Percentiles rank a stretch among this genome's conserved stretches.
phyloP scores from a whole-genome alignment of 2,888 invertebrate species.

The Junonia oenone region DNA sequence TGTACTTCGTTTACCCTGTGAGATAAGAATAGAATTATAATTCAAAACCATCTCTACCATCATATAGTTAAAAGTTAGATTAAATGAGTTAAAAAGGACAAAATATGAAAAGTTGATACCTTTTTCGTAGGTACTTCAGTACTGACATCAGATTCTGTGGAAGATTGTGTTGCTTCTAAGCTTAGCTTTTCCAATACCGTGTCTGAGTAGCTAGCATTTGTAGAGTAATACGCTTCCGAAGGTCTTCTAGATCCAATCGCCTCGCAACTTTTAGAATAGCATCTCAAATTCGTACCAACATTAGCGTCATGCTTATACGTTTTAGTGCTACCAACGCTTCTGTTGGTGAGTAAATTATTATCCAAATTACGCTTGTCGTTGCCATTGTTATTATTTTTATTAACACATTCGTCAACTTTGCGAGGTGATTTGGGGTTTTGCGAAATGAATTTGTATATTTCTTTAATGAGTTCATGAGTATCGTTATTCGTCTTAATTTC shows the following conservation, averaged over 20 bases:
- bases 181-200: constrained; percentile 56
- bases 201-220: constrained; percentile 56
- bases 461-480: constrained; percentile 63
- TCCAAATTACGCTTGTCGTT: constrained; percentile 16
- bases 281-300: constrained; percentile 55
- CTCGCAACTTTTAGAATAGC: constrained; percentile 66
- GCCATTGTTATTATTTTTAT: constrained; percentile 10
- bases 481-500: constrained; percentile 36
- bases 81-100: not conserved
- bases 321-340: constrained; percentile 48
- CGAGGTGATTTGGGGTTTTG: constrained; percentile 40
- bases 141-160: constrained; percentile 43
- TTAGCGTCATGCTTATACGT: constrained; percentile 50
- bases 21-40: constrained; percentile 21
- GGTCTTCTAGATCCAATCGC: constrained; percentile 50
- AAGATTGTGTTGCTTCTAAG: constrained; percentile 44
- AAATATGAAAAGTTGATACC: constrained; percentile 33
- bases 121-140: constrained; percentile 37
- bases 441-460: constrained; percentile 63
- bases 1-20: constrained; percentile 47
- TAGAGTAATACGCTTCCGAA: constrained; percentile 41
- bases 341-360: constrained; percentile 40
- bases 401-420: constrained; percentile 33
- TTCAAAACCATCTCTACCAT: too few species aligned
- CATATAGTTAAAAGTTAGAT: too few species aligned